A percentile compares a stretch with the other conserved stretches of the same genome.
Conservation (phyloP, 1,140 invertebrate genomes). For the Drosophila melanogaster region DNA sequence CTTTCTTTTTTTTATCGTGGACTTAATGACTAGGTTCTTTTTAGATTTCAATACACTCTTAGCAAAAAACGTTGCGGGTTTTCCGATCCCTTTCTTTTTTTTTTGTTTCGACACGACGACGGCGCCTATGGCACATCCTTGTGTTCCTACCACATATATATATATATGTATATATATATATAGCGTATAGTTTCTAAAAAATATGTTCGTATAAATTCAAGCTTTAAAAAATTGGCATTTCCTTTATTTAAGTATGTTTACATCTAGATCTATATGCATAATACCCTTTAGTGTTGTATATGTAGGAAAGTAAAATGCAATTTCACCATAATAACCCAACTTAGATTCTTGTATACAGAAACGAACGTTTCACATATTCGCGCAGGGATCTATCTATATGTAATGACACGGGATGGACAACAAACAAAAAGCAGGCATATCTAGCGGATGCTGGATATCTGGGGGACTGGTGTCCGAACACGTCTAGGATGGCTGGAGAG, state of each 20-base stretch:
- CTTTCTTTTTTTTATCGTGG: constrained; percentile 5
- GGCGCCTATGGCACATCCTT: constrained; percentile 75
- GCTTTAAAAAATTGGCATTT: constrained; percentile 77
- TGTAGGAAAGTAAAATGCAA: constrained; percentile 44
- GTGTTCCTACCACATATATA: constrained; percentile 47
- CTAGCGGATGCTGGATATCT: not conserved
- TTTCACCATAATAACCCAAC: constrained; percentile 34
- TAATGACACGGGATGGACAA: constrained; percentile 18
- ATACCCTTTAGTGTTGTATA: constrained; percentile 46
- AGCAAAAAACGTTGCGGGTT: constrained; percentile 52
- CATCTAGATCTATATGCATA: constrained; percentile 42
- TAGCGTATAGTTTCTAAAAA: constrained; percentile 78
- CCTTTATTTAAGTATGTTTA: constrained; percentile 56
- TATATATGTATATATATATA: constrained; percentile 36
- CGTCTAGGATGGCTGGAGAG: constrained; percentile 13
- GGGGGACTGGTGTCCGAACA: constrained; percentile 9
- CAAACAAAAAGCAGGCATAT: constrained; percentile 14
- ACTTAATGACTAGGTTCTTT: constrained; percentile 59
- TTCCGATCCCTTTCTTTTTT: constrained; percentile 1
- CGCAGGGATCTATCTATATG: not conserved
- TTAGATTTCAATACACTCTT: constrained; percentile 62
- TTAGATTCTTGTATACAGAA: constrained; percentile 17
- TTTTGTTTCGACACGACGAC: constrained; percentile 26
- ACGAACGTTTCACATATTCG: constrained; percentile 9
- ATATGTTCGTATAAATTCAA: constrained; percentile 69